Base-by-base conservation (phyloP, 23 tunicate genomes). In the Phallusia fumigata region DNA sequence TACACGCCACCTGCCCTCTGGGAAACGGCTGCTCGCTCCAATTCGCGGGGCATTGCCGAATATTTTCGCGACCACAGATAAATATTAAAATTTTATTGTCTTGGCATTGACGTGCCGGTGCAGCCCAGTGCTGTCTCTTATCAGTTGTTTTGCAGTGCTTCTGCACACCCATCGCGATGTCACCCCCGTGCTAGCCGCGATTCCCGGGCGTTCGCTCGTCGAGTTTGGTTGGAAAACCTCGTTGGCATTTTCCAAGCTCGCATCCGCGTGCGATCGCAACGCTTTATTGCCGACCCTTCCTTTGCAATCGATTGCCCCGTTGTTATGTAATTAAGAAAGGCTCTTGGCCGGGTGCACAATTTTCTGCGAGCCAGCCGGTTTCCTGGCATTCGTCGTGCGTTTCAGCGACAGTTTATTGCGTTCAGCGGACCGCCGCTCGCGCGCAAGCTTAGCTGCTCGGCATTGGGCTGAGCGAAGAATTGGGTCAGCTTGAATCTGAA, bases 211-310 rank as follows among this genome's bases (percentile, higher is more conserved):
- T 13, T 22, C 69, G 69, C 69, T 58, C 69, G 28, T 58, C 69
- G 16, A 58, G 28, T 58, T 22, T 22, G 13, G 28, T 58, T 18
- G 69, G 16, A 58, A 24, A 58, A 24, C 69, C 69, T 58, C 69
- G 69, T 58, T 58, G 69, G 69, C 69, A 58, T 58, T 58, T 58
- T 58, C 69, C 69, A 58, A 58, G 28, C 69, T 58, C 69, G 69
- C 69, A 58, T 58, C 69, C 69, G 69, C 69, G 69, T 58, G 69
- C 69, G 69, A 58, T 58, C 3, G 13, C 1, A 24, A 11, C 69
- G 16, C 69, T 24, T 40, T 13, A 58, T 58, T 58, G 69, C 69
- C 69, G 69, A 58, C 16, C 16, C 11, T 58, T 24, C 26, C 28
- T 24, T 51, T 58, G 69, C 69, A 58, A 58, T 58, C 69, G 69